These are phyloP conservation scores for Myotis pilosus DNA, from an alignment of 2,797 vertebrate genomes.

Conservation along the genomic window DNA sequence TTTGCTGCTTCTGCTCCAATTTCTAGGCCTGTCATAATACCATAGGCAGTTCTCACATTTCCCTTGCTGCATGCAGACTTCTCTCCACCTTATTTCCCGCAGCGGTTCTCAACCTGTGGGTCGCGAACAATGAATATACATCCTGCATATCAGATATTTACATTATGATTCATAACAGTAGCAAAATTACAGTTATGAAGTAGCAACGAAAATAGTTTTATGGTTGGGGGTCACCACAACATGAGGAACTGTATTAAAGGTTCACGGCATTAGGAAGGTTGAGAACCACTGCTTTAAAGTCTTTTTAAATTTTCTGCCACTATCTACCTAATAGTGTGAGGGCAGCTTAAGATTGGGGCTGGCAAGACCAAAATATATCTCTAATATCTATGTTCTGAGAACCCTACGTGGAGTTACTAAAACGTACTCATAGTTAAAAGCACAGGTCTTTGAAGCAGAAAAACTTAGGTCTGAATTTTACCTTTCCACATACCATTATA, in stretches of 20 bases:
- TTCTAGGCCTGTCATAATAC: background rate
- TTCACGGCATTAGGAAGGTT: too few relatives aligned
- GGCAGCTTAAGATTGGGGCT: background rate
- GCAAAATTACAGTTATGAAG: too few relatives aligned
- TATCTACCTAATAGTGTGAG: background rate
- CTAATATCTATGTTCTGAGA: background rate
- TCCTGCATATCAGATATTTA: too few relatives aligned
- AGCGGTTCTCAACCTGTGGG: too few relatives aligned
- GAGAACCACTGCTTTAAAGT: background rate
- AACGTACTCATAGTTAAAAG: background rate
- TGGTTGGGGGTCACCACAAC: too few relatives aligned
- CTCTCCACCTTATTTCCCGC: background rate
- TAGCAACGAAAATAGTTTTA: too few relatives aligned
- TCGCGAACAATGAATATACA: too few relatives aligned
- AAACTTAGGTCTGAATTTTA: background rate
- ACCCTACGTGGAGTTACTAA: background rate
- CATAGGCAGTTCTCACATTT: background rate
- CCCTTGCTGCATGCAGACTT: background rate
- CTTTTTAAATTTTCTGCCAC: slow-evolving; percentile 39
- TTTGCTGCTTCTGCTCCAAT: background rate
- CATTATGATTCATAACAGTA: too few relatives aligned
- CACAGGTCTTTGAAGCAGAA: background rate
- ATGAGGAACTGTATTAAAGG: too few relatives aligned
- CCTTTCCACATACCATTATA: background rate
- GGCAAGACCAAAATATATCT: slow-evolving; percentile 8